Evolutionary conservation across 1,140 invertebrate species (phyloP), one percentile per base, ranked within the genome.

Genomic region (Ctenoplectra terminalis): DNA sequence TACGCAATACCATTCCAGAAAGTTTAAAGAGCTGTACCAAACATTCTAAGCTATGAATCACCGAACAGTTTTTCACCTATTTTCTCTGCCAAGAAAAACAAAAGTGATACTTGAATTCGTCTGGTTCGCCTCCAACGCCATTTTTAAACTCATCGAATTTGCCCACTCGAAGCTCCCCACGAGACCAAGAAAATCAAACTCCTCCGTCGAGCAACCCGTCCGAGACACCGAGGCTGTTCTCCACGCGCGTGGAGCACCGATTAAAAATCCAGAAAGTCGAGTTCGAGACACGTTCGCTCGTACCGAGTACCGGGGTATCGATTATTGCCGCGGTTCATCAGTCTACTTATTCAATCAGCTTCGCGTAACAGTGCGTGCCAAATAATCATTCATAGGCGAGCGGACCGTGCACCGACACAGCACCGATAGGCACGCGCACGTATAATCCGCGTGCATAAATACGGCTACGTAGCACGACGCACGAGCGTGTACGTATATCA

Each of bases 331-430:
- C 26, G 75, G 34, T 23, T 54, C 34, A 72, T 80, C 70, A 17
- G 77, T 46, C 70, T 73, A 80, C 46, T 80, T 73, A 64, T 80
- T 80, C 77, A 80, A 80, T 80, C 77, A 80, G 58, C 8, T 20
- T 8, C 70, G 77, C 70, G 77, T 72, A 73, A 73, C 77, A 54
- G 46, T 80, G 77, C 77, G 34, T 80, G 70, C 77, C 77, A 73
- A 80, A 80, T 73, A 73, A 80, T 80, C 70, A 73, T 80, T 80
- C 46, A 73, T 64, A 73, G 46, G 43, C 13, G 54, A 29, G 37
- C 37, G 20, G 29, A 1, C 20, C 46, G 43, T 17, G 2, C n/a
- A 2, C n/a, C 29, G 29, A 48, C 29, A 23, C 40, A 26, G 9
- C 23, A 3, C 13, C 37, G 58, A 67, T 50, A n/a, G 56, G 46